These are phyloP conservation scores for Oligia strigilis DNA, from an alignment of 2,888 invertebrate genomes.

Conservation along the genomic window DNA sequence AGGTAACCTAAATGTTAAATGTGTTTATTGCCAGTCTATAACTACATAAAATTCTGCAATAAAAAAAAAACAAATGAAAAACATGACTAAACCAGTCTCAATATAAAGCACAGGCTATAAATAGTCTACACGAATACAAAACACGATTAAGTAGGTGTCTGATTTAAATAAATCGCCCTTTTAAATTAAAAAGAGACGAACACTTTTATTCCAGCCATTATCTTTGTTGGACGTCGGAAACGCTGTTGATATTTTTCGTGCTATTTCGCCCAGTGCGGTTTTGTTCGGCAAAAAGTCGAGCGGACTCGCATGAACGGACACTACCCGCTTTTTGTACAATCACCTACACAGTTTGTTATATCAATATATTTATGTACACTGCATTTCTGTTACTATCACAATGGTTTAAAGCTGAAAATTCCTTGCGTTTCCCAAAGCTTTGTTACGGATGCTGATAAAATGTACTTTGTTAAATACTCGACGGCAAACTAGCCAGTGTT, in stretches of 20 bases:
- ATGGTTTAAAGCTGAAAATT: slow-evolving; percentile 49
- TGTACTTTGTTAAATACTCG: slow-evolving; percentile 67
- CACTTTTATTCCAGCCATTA: slow-evolving; percentile 43
- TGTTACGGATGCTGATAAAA: slow-evolving; percentile 63
- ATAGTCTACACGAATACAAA: slow-evolving; percentile 33
- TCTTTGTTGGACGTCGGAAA: slow-evolving; percentile 61
- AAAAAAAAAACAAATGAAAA: slow-evolving; percentile 28
- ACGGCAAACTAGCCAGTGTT: slow-evolving; percentile 65
- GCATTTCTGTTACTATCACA: slow-evolving; percentile 35
- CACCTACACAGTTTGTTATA: slow-evolving; percentile 67
- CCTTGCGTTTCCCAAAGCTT: slow-evolving; percentile 23
- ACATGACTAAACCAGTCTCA: slow-evolving; percentile 15
- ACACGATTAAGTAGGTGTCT: slow-evolving; percentile 51
- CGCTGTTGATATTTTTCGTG: slow-evolving; percentile 72
- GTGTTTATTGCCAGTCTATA: background rate
- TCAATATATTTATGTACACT: slow-evolving; percentile 46
- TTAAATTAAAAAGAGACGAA: slow-evolving; percentile 49
- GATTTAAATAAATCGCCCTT: slow-evolving; percentile 54
- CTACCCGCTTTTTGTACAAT: slow-evolving; percentile 71
- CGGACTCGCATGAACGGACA: slow-evolving; percentile 70
- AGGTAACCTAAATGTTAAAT: background rate
- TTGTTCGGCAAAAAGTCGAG: slow-evolving; percentile 72
- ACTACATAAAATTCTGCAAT: background rate
- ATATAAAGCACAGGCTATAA: slow-evolving; percentile 24
- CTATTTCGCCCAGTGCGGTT: slow-evolving; percentile 71